Conservation (phyloP, 2,888 invertebrate species). For the Callyntrura sp. region DNA sequence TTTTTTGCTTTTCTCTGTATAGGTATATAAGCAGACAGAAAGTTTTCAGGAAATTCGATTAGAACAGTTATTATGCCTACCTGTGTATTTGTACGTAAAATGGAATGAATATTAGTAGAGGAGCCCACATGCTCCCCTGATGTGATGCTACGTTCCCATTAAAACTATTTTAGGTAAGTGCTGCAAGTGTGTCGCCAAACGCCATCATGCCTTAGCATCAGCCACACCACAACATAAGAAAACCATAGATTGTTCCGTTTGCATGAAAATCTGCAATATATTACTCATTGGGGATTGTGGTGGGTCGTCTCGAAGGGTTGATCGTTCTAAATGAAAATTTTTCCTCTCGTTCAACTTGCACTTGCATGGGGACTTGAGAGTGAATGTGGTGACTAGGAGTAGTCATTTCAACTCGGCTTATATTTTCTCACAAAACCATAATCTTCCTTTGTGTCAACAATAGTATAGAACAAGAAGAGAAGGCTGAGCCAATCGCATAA, state of each 20-base stretch:
- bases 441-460: constrained; percentile 47
- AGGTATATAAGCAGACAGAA: no score
- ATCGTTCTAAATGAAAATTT: constrained; percentile 59
- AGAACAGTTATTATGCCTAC: not conserved
- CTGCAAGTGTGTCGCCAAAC: constrained; percentile 15
- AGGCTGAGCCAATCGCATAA: constrained; percentile 68
- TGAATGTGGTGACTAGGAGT: not conserved
- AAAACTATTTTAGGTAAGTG: not conserved
- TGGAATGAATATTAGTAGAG: not conserved
- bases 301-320: constrained; percentile 6
- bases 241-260: constrained; percentile 30
- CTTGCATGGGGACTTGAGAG: not conserved
- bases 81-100: not conserved
- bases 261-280: constrained; percentile 52
- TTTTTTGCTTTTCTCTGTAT: not conserved
- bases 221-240: not conserved
- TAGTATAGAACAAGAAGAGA: not conserved
- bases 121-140: not conserved
- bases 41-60: constrained; percentile 44
- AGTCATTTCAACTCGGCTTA: not conserved
- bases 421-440: constrained; percentile 62
- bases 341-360: not conserved
- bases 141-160: constrained; percentile 15
- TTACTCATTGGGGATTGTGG: constrained; percentile 65
- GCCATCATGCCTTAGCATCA: no score